Base-by-base conservation (phyloP, 2,888 invertebrate species). In the Caenorhabditis angaria region DNA sequence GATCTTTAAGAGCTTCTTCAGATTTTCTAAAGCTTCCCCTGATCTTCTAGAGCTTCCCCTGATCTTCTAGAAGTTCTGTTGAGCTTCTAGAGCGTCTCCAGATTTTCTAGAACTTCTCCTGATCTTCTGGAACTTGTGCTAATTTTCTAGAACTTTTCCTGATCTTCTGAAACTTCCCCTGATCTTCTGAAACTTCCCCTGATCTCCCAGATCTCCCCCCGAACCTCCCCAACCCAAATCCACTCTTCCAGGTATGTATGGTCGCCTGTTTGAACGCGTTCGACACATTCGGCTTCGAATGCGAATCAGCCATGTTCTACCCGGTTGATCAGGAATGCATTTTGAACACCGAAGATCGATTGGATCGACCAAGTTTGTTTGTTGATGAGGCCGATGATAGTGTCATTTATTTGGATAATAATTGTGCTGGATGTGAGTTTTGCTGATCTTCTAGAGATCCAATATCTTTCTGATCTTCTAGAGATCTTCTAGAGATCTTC, bases 321-420 rank as follows among this genome's bases (percentile, higher is more conserved):
- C 86, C 87, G 41, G 73, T 78, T 28, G 87, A 87, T 71, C 73
- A 82, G 75, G 87, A 87, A 62, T 87, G 87, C 74, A 87, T 87
- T 65, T 78, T 87, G 67, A 87, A 87, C 77, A 86, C 87, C 18
- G 87, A 87, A 62, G 86, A 86, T 66, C 81, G 86, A 41, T 77
- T 86, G 47, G 86, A 86, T 65, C 74, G 77, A 2, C 87, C 87
- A n/a, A 87, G 87, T 60, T 78, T 87, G 29, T 87, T 87, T 73
- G 80, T 83, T 27, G 84, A 85, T 59, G 87, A 87, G 69, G 74
- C 80, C 55, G 83, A 85, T 58, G 87, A 87, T 61, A 80, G 76
- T n/a, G 87, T 87, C 61, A 80, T 87, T 72, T 87, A 87, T 77
- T 75, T 87, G 81, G 87, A 87, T 77, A 87, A 87, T 80, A 87